phyloP scores from a whole-genome alignment of 2,888 invertebrate genomes.

The Trissolcus brochymenae region DNA sequence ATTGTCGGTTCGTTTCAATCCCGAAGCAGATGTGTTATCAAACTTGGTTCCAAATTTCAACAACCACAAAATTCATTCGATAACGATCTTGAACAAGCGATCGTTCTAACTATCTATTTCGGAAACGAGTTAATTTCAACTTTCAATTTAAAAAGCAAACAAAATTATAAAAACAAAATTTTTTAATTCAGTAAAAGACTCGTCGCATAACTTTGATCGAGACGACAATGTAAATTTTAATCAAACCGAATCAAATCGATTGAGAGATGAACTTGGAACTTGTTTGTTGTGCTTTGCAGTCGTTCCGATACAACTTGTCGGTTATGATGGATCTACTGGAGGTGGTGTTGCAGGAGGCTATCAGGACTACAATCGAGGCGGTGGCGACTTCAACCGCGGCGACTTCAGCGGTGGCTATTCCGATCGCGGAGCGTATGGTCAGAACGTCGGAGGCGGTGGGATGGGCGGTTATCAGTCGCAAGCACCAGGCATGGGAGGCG shows the following conservation, averaged over 20 bases:
- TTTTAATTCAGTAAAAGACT: conserved; percentile 20
- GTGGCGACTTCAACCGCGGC: conserved; percentile 72
- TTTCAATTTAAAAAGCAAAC: not conserved
- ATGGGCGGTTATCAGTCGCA: conserved; percentile 73
- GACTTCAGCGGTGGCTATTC: conserved; percentile 73
- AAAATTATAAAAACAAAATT: not conserved
- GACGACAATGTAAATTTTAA: conserved; percentile 50
- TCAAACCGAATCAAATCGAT: conserved; percentile 33
- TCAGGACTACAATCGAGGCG: conserved; percentile 73
- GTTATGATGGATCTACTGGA: conserved; percentile 70
- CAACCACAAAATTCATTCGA: conserved; percentile 3
- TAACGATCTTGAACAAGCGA: not conserved
- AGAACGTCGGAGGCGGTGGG: conserved; percentile 70
- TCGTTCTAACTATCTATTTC: conserved; percentile 9
- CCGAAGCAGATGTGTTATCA: conserved; percentile 43
- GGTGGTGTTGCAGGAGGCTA: conserved; percentile 73
- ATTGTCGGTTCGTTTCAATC: conserved; percentile 54
- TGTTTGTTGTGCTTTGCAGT: conserved; percentile 67
- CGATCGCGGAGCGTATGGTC: conserved; percentile 72
- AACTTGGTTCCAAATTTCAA: conserved; percentile 5
- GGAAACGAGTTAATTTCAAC: not conserved
- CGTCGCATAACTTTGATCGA: conserved; percentile 53
- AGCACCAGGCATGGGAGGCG: conserved; percentile 71
- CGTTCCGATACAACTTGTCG: conserved; percentile 70
- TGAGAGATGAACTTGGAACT: conserved; percentile 59